Base-by-base conservation (phyloP, 2,113 vertebrate species). In the Stigmatopora nigra region DNA sequence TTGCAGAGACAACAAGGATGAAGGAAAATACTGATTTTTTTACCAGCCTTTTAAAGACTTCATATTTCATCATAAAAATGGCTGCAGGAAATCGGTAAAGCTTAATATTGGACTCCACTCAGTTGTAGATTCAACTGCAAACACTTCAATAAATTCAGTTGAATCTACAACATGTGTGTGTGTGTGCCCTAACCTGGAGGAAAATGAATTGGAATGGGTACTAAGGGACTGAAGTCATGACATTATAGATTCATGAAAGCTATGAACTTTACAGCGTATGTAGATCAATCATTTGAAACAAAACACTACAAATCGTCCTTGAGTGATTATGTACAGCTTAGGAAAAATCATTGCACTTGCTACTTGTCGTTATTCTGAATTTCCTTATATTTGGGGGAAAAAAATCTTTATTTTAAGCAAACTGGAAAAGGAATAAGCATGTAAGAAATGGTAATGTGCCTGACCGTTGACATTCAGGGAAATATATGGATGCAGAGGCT, bases 371-470 rank as follows among this genome's bases (percentile, higher is more conserved):
- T 45, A 16, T 59, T 63, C 14, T 31, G 48, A 7, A 22, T 65
- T 15, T 46, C 15, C n/a, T 51, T 15, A 13, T 57, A 31, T 31
- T 31, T 31, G 25, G 25, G 25, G 3, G 3, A 31, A 31, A 31
- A n/a, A n/a, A n/a, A n/a, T n/a, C n/a, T n/a, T 31, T 31, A 31
- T 31, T 31, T 31, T 31, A 31, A 31, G 62, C 44, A 67, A 67
- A 76, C 60, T 31, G n/a, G 2, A 46, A 20, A 31, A 31, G 14
- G 5, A 65, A 61, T 73, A 67, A 35, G 52, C 56, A 62, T 52
- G 67, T 35, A 57, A 70, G 61, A 45, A 75, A 65, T 65, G 22
- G 53, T 3, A 67, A 62, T 67, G 65, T 17, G 65, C 17, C 19
- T 36, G 46, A 66, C 69, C 16, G 25, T 13, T 19, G 57, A 22